These are phyloP conservation scores for Teleogryllus oceanicus DNA, from an alignment of 2,888 invertebrate species.

Conservation along the genomic window DNA sequence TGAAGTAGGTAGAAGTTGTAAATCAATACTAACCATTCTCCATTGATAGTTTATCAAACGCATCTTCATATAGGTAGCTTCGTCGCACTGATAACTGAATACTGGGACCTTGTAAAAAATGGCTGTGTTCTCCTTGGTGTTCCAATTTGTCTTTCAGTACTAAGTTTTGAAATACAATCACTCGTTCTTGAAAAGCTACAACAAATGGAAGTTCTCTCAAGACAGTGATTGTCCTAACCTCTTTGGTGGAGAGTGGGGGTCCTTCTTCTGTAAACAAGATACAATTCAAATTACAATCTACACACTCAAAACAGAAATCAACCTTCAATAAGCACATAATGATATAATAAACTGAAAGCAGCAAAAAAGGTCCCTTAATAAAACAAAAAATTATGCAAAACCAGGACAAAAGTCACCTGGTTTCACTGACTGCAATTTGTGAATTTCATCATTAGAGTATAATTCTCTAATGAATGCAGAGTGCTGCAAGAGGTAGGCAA, in stretches of 20 bases:
- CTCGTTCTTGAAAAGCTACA: constrained; percentile 85
- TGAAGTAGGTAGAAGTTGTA: neutral
- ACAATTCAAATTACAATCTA: constrained; percentile 20
- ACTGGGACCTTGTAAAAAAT: constrained; percentile 71
- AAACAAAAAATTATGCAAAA: neutral
- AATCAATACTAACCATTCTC: constrained; percentile 68
- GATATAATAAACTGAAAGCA: no score
- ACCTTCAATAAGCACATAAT: neutral
- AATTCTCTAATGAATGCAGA: no score
- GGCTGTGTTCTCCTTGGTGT: constrained; percentile 70
- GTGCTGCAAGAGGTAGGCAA: no score
- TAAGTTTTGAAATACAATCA: constrained; percentile 76
- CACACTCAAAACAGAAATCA: neutral
- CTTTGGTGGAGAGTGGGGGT: constrained; percentile 81
- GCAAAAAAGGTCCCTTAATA: no score
- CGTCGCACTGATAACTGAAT: constrained; percentile 76
- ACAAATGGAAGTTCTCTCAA: constrained; percentile 92
- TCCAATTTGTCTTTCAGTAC: constrained; percentile 62
- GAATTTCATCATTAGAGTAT: neutral
- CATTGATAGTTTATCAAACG: constrained; percentile 86
- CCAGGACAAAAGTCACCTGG: neutral
- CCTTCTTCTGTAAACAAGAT: constrained; percentile 61
- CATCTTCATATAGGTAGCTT: constrained; percentile 96
- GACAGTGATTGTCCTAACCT: constrained; percentile 81
- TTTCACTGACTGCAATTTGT: neutral